Evolutionary conservation across 2,797 vertebrate species (phyloP), one percentile per base, ranked within the genome.

Genomic region (Clarias fuscus): DNA sequence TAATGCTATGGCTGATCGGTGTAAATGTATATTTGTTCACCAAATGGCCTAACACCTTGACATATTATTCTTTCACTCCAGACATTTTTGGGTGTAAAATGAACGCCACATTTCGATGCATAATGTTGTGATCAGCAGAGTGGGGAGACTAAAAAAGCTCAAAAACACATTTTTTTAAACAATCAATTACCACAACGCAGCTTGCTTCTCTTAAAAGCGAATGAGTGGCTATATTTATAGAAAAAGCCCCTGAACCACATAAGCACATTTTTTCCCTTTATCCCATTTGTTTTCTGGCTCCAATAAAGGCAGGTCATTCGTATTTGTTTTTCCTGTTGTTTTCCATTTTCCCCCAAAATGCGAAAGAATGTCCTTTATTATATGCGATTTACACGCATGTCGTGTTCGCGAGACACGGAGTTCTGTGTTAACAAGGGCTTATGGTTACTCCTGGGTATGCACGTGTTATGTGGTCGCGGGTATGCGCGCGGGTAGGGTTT

Each of bases 111-210:
- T 53, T 82, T 59, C 71, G n/a, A 62, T 82, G 48, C 75, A 15
- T 62, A 33, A 17, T 73, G 82, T 82, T 15, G 24, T 67, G 17
- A 58, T 71, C 70, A 59, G 70, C 11, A 10, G 48, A 37, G 64
- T 48, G 33, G 18, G 58, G 68, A 48, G 14, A 7, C 24, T 18
- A 48, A 18, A 30, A 82, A 82, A 82, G 14, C 62, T 56, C 80
- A 86, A 88, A 80, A 83, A 71, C 84, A 78, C 37, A 83, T 73
- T 87, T 75, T 59, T 77, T 70, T 53, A 84, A 86, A 83, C 86
- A 88, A 86, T 89, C 71, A 88, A 86, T 82, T 85, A 85, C 85
- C 67, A 84, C 88, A 73, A 84, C 73, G 72, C 89, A 88, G 62
- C 85, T 18, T 85, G 86, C 83, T 86, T 85, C 85, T 61, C 78